Evolutionary conservation across 64 coral and sea anemone genomes (phyloP).

Genomic region (Montipora sp.): DNA sequence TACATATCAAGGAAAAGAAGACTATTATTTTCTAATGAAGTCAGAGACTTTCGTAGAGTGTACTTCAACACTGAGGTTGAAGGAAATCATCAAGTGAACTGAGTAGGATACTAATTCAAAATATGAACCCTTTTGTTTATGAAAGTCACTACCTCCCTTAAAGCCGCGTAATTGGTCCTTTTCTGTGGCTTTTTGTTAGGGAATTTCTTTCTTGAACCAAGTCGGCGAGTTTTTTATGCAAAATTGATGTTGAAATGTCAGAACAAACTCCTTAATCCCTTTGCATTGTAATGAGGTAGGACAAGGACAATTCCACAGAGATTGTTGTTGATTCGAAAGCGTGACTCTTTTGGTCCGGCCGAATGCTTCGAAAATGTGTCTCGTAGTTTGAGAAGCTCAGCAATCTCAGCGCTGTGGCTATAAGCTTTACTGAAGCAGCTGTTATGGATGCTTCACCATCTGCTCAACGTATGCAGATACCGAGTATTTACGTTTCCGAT

Average conservation of each 20-base stretch:
- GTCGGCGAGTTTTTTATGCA: background rate
- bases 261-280: conserved; percentile 35
- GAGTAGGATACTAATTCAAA: too few relatives aligned
- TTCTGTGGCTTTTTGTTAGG: background rate
- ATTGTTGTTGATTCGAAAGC: background rate
- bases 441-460: conserved; percentile 2
- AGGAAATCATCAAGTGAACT: too few relatives aligned
- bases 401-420: background rate
- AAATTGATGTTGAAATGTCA: conserved; percentile 18
- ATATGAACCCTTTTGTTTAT: too few relatives aligned
- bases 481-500: conserved; percentile 13
- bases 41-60: too few relatives aligned
- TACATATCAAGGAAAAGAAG: too few relatives aligned
- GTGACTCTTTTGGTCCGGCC: background rate
- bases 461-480: conserved; percentile 30
- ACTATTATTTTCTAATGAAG: too few relatives aligned
- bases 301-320: background rate
- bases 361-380: background rate
- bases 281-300: background rate
- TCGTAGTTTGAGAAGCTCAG: background rate
- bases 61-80: too few relatives aligned
- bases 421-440: conserved; percentile 8
- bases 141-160: too few relatives aligned
- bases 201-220: conserved; percentile 1
- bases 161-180: too few relatives aligned